phyloP scores from a whole-genome alignment of 37 sponge, comb jelly and placozoan species.

The Diacarnus erythraeanus region DNA sequence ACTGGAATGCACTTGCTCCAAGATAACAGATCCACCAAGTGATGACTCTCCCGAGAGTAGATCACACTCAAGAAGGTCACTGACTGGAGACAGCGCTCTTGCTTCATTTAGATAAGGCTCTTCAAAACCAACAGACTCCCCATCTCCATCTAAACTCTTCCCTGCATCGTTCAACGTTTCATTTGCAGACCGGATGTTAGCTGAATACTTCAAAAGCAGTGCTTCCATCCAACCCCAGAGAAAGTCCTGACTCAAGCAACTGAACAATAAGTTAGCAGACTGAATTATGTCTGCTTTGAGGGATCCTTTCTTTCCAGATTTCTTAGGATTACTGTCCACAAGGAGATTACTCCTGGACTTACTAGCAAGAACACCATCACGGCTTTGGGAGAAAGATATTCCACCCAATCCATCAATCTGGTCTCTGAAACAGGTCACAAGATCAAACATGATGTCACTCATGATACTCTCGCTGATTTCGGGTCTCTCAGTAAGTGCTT shows the following conservation, averaged over 20 bases:
- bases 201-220: constrained; percentile 8
- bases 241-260: constrained; percentile 12
- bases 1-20: background rate
- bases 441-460: constrained; percentile 33
- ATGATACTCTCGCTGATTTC: constrained; percentile 36
- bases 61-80: background rate
- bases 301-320: constrained; percentile 17
- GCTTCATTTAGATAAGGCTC: background rate
- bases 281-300: constrained; percentile 57
- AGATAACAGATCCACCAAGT: background rate
- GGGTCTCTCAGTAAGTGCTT: constrained; percentile 35
- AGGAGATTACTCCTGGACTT: background rate
- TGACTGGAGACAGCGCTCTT: background rate
- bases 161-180: background rate
- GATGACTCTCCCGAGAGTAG: background rate
- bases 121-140: background rate
- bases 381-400: background rate
- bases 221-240: constrained; percentile 54
- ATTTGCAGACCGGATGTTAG: background rate
- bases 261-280: constrained; percentile 53
- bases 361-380: background rate
- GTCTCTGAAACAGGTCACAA: constrained; percentile 34
- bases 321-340: constrained; percentile 5
- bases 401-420: constrained; percentile 43
- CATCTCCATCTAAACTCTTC: background rate